phyloP scores from a whole-genome alignment of 2,888 invertebrate species.

The Leptinotarsa haldemani region DNA sequence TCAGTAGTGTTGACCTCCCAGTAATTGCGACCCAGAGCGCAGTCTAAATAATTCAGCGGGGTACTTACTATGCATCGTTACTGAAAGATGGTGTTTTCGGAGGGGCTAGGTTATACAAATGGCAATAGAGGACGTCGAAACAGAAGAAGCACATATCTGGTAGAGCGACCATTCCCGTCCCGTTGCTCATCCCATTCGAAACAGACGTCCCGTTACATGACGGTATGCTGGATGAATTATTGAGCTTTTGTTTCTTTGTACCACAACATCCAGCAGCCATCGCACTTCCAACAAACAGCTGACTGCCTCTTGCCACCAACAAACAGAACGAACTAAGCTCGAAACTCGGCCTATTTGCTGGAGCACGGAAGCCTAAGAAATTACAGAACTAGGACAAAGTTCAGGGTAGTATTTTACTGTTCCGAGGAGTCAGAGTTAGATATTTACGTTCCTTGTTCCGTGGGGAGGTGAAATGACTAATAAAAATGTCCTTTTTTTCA shows the following conservation, averaged over 20 bases:
- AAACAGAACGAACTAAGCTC: not conserved
- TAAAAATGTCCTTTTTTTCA: too few relatives aligned
- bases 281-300: slow-evolving; percentile 31
- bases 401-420: not conserved
- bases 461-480: too few relatives aligned
- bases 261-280: slow-evolving; percentile 95
- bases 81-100: slow-evolving; percentile 93
- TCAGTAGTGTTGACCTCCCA: not conserved
- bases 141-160: slow-evolving; percentile 99
- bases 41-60: not conserved
- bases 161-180: slow-evolving; percentile 78
- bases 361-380: not conserved
- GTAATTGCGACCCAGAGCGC: not conserved
- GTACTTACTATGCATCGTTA: slow-evolving; percentile 93
- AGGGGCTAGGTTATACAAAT: slow-evolving; percentile 92
- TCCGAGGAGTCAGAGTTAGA: too few relatives aligned
- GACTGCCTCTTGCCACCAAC: slow-evolving; percentile 6
- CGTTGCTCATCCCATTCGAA: slow-evolving; percentile 61
- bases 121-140: slow-evolving; percentile 97
- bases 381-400: not conserved
- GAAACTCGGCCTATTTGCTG: not conserved
- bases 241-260: slow-evolving; percentile 91
- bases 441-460: too few relatives aligned
- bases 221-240: slow-evolving; percentile 68
- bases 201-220: slow-evolving; percentile 61